A percentile compares a stretch with the other conserved stretches of the same genome.
These are phyloP conservation scores for Anthopleura xanthogrammica DNA, from an alignment of 92 coral and sea anemone genomes.

Conservation along the genomic window DNA sequence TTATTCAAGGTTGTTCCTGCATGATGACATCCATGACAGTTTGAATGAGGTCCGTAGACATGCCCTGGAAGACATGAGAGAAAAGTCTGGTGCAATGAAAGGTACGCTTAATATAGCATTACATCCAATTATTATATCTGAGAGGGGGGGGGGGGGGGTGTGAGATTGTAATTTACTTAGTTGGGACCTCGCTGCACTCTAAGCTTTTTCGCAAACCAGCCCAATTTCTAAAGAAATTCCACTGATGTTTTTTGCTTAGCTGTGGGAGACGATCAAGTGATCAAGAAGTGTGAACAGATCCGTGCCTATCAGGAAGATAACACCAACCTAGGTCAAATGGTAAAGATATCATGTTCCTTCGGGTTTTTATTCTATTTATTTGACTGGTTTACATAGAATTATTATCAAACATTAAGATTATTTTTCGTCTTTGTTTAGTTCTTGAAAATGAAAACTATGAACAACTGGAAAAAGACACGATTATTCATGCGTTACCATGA, in stretches of 20 bases:
- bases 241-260: not conserved
- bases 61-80: constrained; percentile 95
- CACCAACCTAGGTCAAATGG: constrained; percentile 89
- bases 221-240: too few relatives aligned
- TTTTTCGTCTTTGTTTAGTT: constrained; percentile 51
- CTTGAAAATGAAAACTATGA: constrained; percentile 92
- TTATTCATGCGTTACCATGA: constrained; percentile 85
- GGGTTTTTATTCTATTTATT: not conserved
- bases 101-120: constrained; percentile 36
- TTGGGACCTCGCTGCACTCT: too few relatives aligned
- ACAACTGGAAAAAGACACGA: constrained; percentile 94
- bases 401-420: not conserved
- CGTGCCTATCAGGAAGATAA: constrained; percentile 89
- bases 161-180: too few relatives aligned
- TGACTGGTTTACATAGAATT: not conserved
- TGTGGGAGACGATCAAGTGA: constrained; percentile 60
- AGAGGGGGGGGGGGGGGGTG: too few relatives aligned
- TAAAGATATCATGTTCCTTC: not conserved
- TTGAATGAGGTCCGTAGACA: constrained; percentile 89
- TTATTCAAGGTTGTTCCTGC: constrained; percentile 66
- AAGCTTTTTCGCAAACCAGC: too few relatives aligned
- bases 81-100: constrained; percentile 89
- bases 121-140: not conserved
- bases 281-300: constrained; percentile 86
- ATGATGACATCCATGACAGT: constrained; percentile 90